These are phyloP conservation scores for Noctua pronuba DNA, from an alignment of 2,888 invertebrate genomes.

Conservation along the genomic window DNA sequence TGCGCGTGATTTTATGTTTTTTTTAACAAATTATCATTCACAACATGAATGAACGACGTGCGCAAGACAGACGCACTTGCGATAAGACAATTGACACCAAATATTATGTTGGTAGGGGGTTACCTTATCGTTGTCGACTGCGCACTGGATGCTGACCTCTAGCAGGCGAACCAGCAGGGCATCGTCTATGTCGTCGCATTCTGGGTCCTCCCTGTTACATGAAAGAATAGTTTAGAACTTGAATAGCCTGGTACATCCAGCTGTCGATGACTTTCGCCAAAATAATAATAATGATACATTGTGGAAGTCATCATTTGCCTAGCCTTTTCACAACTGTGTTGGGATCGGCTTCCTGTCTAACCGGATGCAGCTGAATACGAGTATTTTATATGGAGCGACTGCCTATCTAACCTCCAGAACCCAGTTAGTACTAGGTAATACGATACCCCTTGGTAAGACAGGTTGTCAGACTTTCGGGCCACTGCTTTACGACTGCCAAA, in stretches of 20 bases:
- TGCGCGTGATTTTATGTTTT: slow-evolving; percentile 41
- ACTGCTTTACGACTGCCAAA: background rate
- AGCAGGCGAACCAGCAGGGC: slow-evolving; percentile 93
- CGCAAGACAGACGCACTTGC: slow-evolving; percentile 29
- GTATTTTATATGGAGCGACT: no score
- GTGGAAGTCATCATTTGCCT: background rate
- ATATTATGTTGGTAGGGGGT: slow-evolving; percentile 31
- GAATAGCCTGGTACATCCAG: background rate
- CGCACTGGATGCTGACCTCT: slow-evolving; percentile 91
- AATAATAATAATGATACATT: background rate
- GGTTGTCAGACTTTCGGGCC: background rate
- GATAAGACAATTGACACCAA: slow-evolving; percentile 29
- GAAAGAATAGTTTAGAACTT: slow-evolving; percentile 13
- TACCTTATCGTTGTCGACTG: slow-evolving; percentile 95
- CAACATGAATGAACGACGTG: slow-evolving; percentile 34
- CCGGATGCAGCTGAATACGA: no score
- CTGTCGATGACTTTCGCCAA: background rate
- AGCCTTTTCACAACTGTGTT: background rate
- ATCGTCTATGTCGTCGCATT: slow-evolving; percentile 92
- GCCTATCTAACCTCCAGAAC: no score
- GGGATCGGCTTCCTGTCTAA: background rate
- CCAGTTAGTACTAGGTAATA: background rate
- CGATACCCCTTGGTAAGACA: background rate
- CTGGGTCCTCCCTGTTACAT: slow-evolving; percentile 86
- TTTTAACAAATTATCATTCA: slow-evolving; percentile 41